phyloP scores from a whole-genome alignment of 2,797 vertebrate genomes.

The Protonibea diacanthus region DNA sequence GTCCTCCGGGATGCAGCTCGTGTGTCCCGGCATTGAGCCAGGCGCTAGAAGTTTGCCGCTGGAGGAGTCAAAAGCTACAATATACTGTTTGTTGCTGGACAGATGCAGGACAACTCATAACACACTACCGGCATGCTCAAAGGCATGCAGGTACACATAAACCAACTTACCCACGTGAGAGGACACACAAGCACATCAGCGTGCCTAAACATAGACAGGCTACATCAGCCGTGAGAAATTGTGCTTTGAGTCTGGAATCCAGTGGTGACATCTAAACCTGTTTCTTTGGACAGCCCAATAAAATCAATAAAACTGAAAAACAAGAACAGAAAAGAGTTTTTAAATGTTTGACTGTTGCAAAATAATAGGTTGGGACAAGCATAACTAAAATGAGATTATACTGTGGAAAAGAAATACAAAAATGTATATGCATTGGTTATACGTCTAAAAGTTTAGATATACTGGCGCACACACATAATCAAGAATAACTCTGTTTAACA shows the following conservation, averaged over 20 bases:
- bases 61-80: constrained; percentile 63
- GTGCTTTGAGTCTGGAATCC: constrained; percentile 4
- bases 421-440: not conserved
- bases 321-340: not conserved
- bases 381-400: not conserved
- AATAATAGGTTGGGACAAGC: constrained; percentile 21
- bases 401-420: not conserved
- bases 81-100: constrained; percentile 43
- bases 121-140: constrained; percentile 9
- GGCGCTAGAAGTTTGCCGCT: constrained; percentile 59
- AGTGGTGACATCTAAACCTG: constrained; percentile 1
- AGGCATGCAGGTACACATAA: constrained; percentile 6
- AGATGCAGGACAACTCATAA: constrained; percentile 32
- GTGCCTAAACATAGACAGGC: not conserved
- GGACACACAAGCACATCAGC: not conserved
- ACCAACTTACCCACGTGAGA: not conserved
- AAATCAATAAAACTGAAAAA: constrained; percentile 28
- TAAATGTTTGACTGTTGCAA: constrained; percentile 23
- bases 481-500: not conserved
- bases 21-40: constrained; percentile 65
- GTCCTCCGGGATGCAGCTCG: constrained; percentile 81
- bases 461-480: not conserved
- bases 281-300: not conserved
- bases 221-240: constrained; percentile 22
- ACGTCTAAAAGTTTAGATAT: not conserved